Base-by-base conservation (phyloP, 1,140 invertebrate species). In the Pseudomyrmex dendroicus region DNA sequence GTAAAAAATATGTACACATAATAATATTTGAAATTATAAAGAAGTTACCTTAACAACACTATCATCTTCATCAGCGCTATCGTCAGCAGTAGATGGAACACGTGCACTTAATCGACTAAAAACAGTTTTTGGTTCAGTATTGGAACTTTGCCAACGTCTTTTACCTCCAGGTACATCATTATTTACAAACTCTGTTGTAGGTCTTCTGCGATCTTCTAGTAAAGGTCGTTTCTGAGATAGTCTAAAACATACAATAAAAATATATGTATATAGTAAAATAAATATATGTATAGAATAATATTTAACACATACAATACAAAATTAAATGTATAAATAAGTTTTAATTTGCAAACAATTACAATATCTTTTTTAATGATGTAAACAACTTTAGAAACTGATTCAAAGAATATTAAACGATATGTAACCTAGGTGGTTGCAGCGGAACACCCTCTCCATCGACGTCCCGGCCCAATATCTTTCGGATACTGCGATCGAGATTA, bases 41-140 rank as follows among this genome's bases (percentile, higher is more conserved):
- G 35, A 17, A 48, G 22, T 80, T 94, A 94, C 92, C 89, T 93
- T 94, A 48, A 91, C 80, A 84, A 91, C 84, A 80, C 90, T 91
- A 76, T 95, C 94, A 78, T 94, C 94, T 84, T 94, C 92, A 83
- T 95, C 94, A 12, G 93, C 95, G 85, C 93, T 94, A 20, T 94
- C 94, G 84, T 95, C 93, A 22, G 92, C 91, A 86, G 90, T 94
- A 22, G 93, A 95, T 87, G 90, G 92, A 72, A 92, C 93, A 84
- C 84, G 89, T 44, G 89, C 94, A 92, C 91, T 95, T 88, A 90
- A 94, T 89, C 87, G 95, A 94, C 88, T 95, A 87, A 96, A 95
- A 72, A 95, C 95, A 57, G 95, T 95, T 90, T 95, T 95, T 15
- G 93, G 91, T 85, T 95, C 95, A 46, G 93, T 84, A 48, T 90